phyloP scores from a whole-genome alignment of 2,888 invertebrate genomes.

The Drosophila austrosaltans region DNA sequence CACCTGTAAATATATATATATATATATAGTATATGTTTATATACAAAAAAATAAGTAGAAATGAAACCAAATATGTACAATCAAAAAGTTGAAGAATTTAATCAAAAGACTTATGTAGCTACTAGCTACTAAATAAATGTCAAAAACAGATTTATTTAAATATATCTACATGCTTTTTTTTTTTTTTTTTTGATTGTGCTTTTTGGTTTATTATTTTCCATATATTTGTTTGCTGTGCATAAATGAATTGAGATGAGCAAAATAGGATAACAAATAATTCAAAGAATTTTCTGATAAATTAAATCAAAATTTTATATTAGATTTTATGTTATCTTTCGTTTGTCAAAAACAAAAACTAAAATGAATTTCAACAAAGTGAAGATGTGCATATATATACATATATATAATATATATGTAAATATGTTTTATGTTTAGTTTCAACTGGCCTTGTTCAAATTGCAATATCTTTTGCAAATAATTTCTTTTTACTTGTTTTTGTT shows the following conservation, averaged over 20 bases:
- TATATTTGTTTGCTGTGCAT: background rate
- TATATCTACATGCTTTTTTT: too few species aligned
- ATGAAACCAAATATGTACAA: constrained; percentile 2
- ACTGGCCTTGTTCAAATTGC: too few species aligned
- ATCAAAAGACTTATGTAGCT: too few species aligned
- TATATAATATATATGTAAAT: too few species aligned
- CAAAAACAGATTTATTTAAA: too few species aligned
- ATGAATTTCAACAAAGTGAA: background rate
- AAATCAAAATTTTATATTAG: background rate
- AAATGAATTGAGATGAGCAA: background rate
- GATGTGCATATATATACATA: too few species aligned
- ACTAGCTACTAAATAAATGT: too few species aligned
- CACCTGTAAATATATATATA: constrained; percentile 86
- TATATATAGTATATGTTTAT: too few species aligned
- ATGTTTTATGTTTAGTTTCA: too few species aligned
- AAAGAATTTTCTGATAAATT: background rate
- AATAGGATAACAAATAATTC: background rate
- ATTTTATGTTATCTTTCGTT: background rate
- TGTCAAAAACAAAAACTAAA: constrained; percentile 22
- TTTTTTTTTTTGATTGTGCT: background rate
- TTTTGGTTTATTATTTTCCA: background rate
- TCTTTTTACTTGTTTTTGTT: too few species aligned
- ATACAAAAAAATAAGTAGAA: constrained; percentile 62
- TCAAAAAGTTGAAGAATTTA: too few species aligned
- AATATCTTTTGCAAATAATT: too few species aligned